These are phyloP conservation scores for Cerceris rybyensis DNA, from an alignment of 2,888 invertebrate species.

Conservation along the genomic window DNA sequence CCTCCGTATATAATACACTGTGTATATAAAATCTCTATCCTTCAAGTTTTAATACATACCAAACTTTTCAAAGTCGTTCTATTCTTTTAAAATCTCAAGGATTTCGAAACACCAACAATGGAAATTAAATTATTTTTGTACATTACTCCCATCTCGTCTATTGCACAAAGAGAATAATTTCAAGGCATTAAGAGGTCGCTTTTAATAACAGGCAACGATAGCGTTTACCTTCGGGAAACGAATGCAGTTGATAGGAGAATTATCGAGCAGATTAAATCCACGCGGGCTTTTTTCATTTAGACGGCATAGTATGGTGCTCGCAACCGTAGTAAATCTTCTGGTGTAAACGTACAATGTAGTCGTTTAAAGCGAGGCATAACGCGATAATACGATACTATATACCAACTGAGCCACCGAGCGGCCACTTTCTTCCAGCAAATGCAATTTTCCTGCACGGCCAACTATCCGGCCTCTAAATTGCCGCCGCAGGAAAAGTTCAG, in stretches of 20 bases:
- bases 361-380: conserved; percentile 62
- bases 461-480: conserved; percentile 47
- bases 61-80: no score
- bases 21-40: no score
- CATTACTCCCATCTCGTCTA: no score
- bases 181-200: conserved; percentile 20
- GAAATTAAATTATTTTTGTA: no score
- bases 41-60: no score
- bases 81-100: no score
- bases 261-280: conserved; percentile 52
- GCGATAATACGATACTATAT: conserved; percentile 56
- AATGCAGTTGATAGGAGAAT: conserved; percentile 11
- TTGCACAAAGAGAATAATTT: no score
- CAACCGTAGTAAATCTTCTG: conserved; percentile 49
- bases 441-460: conserved; percentile 63
- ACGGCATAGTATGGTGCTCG: conserved; percentile 17
- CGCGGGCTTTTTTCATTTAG: conserved; percentile 50
- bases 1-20: no score
- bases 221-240: neutral
- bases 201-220: conserved; percentile 31
- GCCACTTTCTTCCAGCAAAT: conserved; percentile 59
- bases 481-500: conserved; percentile 50
- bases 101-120: no score
- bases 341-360: conserved; percentile 58
- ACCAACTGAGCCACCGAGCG: conserved; percentile 12